Percentiles rank a stretch among this genome's conserved stretches.
phyloP scores from a whole-genome alignment of 2,797 vertebrate genomes.

The Myotis findleyi region DNA sequence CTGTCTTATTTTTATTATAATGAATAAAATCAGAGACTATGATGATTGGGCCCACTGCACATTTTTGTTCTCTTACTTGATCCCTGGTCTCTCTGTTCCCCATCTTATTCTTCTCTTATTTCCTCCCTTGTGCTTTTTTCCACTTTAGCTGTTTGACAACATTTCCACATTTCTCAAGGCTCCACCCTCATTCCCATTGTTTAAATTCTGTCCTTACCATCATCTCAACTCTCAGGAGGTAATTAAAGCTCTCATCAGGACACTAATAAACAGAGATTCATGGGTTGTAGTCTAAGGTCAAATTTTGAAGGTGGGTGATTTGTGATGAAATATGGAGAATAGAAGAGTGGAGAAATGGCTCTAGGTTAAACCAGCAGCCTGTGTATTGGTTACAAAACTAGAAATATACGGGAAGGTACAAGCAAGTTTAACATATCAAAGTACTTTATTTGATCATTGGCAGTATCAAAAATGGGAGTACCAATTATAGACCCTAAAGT shows the following conservation, averaged over 20 bases:
- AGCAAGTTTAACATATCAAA: background rate
- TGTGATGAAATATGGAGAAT: background rate
- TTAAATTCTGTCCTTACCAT: background rate
- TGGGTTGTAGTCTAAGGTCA: background rate
- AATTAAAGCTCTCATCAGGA: background rate
- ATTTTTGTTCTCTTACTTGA: background rate
- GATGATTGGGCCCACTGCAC: background rate
- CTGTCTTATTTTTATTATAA: background rate
- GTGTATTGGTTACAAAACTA: background rate
- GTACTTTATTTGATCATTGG: background rate
- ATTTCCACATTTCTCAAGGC: background rate
- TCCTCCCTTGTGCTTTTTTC: background rate
- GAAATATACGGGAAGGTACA: background rate
- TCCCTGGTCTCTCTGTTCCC: background rate
- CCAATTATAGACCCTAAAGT: background rate
- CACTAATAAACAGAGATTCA: background rate
- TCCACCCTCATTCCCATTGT: background rate
- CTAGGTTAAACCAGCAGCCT: background rate
- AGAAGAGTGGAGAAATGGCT: background rate
- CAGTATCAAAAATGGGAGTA: background rate
- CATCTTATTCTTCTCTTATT: background rate
- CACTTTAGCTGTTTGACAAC: background rate
- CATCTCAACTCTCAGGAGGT: background rate
- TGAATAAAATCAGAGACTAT: slow-evolving; percentile 1
- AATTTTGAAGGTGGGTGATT: slow-evolving; percentile 5